Percentiles rank a stretch among this genome's conserved stretches.
Conservation (phyloP, 1,140 invertebrate species). For the Musca domestica region DNA sequence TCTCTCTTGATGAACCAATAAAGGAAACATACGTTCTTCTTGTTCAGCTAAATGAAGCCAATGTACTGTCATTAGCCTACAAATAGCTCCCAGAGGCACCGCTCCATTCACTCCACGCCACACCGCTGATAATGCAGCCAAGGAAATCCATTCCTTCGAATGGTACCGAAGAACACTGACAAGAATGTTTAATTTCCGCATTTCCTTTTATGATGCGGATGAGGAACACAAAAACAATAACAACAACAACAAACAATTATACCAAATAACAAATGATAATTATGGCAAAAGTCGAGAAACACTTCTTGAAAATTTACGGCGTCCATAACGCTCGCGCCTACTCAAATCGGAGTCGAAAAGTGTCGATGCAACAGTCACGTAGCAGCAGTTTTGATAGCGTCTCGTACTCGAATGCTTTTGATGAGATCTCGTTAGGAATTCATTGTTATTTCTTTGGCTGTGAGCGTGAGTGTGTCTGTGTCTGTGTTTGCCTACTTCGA, state of each 20-base stretch:
- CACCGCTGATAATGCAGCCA: too few species aligned
- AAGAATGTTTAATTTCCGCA: conserved; percentile 19
- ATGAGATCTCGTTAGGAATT: conserved; percentile 21
- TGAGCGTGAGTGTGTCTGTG: not conserved
- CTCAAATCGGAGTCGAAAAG: too few species aligned
- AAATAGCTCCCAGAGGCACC: too few species aligned
- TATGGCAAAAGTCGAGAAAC: not conserved
- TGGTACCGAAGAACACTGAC: not conserved
- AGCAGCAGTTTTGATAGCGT: conserved; percentile 13
- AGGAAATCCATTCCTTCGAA: too few species aligned
- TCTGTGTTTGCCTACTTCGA: not conserved
- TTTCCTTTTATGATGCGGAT: not conserved
- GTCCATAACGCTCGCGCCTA: too few species aligned
- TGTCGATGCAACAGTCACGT: conserved; percentile 10
- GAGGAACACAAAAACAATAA: too few species aligned
- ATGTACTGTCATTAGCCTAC: too few species aligned
- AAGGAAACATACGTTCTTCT: too few species aligned
- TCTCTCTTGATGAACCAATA: too few species aligned
- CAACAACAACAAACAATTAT: conserved; percentile 11
- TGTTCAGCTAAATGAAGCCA: too few species aligned
- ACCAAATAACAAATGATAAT: conserved; percentile 19
- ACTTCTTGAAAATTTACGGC: too few species aligned
- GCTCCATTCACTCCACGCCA: too few species aligned
- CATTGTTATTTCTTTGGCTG: conserved; percentile 2
- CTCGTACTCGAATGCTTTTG: conserved; percentile 13